Evolutionary conservation across 2,888 invertebrate species (phyloP).

Genomic region (Amitus sp.): DNA sequence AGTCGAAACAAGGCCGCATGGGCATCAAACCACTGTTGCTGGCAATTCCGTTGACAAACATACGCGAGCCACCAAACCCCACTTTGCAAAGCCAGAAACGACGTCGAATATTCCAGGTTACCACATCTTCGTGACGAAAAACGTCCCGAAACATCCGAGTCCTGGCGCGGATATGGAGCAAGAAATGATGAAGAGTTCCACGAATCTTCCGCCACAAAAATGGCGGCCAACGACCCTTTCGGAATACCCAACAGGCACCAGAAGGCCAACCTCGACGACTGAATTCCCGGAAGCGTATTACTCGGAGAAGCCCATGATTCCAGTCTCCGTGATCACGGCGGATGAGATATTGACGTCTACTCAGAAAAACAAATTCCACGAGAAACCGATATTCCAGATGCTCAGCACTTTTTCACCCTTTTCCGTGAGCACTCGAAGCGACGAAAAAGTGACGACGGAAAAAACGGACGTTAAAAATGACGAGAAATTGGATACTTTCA

Average conservation of each 20-base stretch:
- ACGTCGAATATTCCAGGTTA: conserved; percentile 25
- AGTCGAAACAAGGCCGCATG: conserved; percentile 33
- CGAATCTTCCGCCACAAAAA: not conserved
- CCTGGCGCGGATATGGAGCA: not conserved
- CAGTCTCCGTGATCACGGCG: conserved; percentile 58
- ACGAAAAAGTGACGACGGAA: not conserved
- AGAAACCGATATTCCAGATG: conserved; percentile 52
- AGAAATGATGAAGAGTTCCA: not conserved
- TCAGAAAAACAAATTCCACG: conserved; percentile 42
- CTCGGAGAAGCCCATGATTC: conserved; percentile 59
- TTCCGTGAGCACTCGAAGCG: conserved; percentile 10
- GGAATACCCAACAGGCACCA: not conserved
- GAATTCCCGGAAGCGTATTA: conserved; percentile 4
- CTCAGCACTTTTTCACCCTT: conserved; percentile 52
- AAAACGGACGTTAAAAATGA: not conserved
- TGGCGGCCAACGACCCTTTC: not conserved
- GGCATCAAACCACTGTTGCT: conserved; percentile 26
- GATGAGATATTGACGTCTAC: conserved; percentile 49
- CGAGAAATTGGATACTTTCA: conserved; percentile 25
- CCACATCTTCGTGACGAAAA: conserved; percentile 34
- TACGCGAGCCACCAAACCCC: conserved; percentile 27
- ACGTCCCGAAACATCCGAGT: conserved; percentile 16
- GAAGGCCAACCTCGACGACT: not conserved
- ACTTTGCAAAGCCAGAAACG: conserved; percentile 18
- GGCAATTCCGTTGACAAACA: conserved; percentile 31